Conservation (phyloP, 2,888 invertebrate species). For the Entomobrya proxima region DNA sequence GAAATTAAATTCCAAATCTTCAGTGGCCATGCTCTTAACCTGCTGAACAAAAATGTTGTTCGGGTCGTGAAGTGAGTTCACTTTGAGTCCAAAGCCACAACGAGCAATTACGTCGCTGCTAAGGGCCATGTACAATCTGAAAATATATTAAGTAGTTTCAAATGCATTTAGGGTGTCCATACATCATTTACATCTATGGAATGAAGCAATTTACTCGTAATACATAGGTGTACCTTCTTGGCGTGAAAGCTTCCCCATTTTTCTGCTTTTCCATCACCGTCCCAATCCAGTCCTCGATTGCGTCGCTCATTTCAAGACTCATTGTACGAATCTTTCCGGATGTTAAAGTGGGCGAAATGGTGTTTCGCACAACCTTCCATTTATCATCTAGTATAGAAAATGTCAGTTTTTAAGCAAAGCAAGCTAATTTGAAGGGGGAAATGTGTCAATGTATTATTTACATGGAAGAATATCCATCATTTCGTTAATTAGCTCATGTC, state of each 20-base stretch:
- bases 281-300: constrained; percentile 49
- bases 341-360: constrained; percentile 55
- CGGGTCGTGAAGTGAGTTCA: constrained; percentile 65
- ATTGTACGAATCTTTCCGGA: constrained; percentile 68
- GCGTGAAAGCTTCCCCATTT: constrained; percentile 5
- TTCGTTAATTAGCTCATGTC: constrained; percentile 62
- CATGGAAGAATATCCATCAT: constrained; percentile 70
- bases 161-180: constrained; percentile 17
- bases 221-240: no score
- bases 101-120: constrained; percentile 63
- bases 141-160: no score
- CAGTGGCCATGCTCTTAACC: constrained; percentile 30
- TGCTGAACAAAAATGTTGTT: constrained; percentile 55
- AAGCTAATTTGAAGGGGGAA: not conserved
- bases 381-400: constrained; percentile 50
- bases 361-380: constrained; percentile 67
- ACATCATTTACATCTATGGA: not conserved
- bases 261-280: not conserved
- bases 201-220: no score
- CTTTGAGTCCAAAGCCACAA: constrained; percentile 67
- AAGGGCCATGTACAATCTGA: constrained; percentile 55
- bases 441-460: constrained; percentile 11
- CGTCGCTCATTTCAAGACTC: constrained; percentile 65
- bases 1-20: constrained; percentile 50
- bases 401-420: not conserved